Conservation (phyloP, 2,888 invertebrate genomes). For the Ditylenchus weischeri region DNA sequence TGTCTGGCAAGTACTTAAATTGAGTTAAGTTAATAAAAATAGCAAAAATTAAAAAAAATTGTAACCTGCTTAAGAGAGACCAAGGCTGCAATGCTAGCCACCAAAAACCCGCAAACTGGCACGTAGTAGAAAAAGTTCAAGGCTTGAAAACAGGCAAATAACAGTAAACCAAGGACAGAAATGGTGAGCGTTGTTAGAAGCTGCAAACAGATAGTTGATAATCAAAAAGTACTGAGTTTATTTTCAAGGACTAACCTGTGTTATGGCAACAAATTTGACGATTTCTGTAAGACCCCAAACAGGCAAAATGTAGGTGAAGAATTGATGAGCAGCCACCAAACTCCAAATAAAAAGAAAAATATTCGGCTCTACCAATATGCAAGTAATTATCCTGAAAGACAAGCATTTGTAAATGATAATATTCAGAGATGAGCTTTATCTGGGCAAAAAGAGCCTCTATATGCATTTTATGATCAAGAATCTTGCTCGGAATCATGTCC, state of each 20-base stretch:
- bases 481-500: too few species aligned
- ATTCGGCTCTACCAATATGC: conserved; percentile 51
- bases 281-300: conserved; percentile 39
- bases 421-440: too few species aligned
- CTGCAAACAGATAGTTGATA: conserved; percentile 20
- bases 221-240: neutral
- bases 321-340: conserved; percentile 32
- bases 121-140: conserved; percentile 34
- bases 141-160: conserved; percentile 26
- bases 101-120: conserved; percentile 29
- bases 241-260: conserved; percentile 28
- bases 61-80: conserved; percentile 55
- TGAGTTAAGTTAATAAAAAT: conserved; percentile 7
- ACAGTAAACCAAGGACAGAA: conserved; percentile 19
- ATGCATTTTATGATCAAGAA: too few species aligned
- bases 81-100: conserved; percentile 40
- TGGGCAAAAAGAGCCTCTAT: too few species aligned
- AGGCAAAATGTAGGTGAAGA: conserved; percentile 35
- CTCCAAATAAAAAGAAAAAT: conserved; percentile 45
- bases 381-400: conserved; percentile 26
- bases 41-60: neutral
- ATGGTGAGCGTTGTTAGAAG: conserved; percentile 25
- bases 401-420: too few species aligned
- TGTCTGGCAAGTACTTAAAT: conserved; percentile 53
- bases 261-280: conserved; percentile 34